Evolutionary conservation across 2,888 invertebrate genomes (phyloP).

Genomic region (Leucoptera coffeella): DNA sequence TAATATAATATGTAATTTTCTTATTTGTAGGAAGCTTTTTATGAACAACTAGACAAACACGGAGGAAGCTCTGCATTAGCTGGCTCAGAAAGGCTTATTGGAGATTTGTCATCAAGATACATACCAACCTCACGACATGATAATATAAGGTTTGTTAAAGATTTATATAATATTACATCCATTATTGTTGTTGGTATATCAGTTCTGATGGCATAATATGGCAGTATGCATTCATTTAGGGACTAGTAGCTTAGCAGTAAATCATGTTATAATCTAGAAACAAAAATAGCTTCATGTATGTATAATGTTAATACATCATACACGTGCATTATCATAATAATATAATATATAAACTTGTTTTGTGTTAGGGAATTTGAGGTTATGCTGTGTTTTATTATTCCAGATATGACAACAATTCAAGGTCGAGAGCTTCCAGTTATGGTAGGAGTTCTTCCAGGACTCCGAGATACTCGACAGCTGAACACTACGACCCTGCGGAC

Average conservation of each 20-base stretch:
- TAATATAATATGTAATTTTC: too few species aligned
- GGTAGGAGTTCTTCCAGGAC: conserved; percentile 30
- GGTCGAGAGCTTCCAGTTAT: conserved; percentile 44
- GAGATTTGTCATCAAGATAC: conserved; percentile 25
- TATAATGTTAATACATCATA: too few species aligned
- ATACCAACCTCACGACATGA: conserved; percentile 29
- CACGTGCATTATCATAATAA: too few species aligned
- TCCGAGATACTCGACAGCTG: conserved; percentile 27
- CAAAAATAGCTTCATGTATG: too few species aligned
- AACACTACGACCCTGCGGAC: conserved; percentile 43
- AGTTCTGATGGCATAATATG: too few species aligned
- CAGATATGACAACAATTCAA: conserved; percentile 36
- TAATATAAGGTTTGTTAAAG: conserved; percentile 25
- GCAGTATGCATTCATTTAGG: too few species aligned
- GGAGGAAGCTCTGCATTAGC: conserved; percentile 50
- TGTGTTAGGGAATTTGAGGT: background rate
- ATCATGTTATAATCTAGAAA: too few species aligned
- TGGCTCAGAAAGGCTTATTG: conserved; percentile 34
- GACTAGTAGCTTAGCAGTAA: too few species aligned
- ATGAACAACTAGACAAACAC: conserved; percentile 84
- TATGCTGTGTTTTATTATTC: background rate
- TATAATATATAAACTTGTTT: too few species aligned
- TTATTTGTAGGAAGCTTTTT: conserved; percentile 75
- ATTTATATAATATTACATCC: too few species aligned
- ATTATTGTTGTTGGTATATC: too few species aligned